A percentile compares a stretch with the other conserved stretches of the same genome.
Evolutionary conservation across 2,888 invertebrate species (phyloP).

Genomic region (Macrosiphum euphorbiae): DNA sequence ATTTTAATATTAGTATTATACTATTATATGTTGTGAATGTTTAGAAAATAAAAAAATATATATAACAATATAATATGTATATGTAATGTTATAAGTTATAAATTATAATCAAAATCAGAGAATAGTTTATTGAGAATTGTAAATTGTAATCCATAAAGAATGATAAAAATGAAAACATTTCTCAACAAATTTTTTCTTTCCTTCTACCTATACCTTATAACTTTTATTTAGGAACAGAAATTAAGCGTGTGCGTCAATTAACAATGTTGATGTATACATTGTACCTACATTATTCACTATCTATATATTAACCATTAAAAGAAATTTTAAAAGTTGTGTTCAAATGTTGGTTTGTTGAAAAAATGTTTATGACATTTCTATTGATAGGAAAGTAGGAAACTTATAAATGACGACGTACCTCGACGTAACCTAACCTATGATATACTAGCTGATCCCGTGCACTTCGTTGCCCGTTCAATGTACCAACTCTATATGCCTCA

Average conservation of each 20-base stretch:
- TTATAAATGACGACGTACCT: no score
- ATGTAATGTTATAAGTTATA: neutral
- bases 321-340: neutral
- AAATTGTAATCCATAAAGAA: neutral
- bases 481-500: no score
- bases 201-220: neutral
- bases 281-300: no score
- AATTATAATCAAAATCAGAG: neutral
- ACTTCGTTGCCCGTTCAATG: no score
- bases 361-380: no score
- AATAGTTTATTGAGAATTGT: neutral
- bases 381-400: no score
- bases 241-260: neutral
- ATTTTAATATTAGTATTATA: neutral
- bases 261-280: neutral
- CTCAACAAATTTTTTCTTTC: neutral
- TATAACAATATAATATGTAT: neutral
- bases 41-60: neutral
- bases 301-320: neutral
- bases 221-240: neutral
- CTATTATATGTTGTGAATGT: neutral
- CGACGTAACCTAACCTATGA: no score
- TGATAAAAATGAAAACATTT: neutral
- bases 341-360: neutral
- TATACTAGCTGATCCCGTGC: no score